Percentiles rank a stretch among this genome's conserved stretches.
phyloP scores from a whole-genome alignment of 2,797 vertebrate genomes.

The Scomberomorus guttatus region DNA sequence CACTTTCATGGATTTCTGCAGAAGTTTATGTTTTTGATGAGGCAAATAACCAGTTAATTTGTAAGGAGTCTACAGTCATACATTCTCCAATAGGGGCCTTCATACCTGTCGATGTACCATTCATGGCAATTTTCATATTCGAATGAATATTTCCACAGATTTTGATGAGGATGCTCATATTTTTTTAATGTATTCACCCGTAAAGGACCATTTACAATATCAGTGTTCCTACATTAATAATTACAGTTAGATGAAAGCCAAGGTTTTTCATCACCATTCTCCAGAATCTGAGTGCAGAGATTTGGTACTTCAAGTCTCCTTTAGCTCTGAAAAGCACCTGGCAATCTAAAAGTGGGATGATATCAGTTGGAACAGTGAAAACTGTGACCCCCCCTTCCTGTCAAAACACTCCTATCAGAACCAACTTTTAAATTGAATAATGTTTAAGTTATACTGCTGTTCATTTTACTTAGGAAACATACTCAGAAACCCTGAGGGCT shows the following conservation, averaged over 20 bases:
- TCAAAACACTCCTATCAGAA: conserved; percentile 11
- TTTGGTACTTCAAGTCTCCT: neutral
- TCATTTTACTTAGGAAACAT: conserved; percentile 60
- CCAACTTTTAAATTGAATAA: conserved; percentile 48
- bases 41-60: neutral
- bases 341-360: neutral
- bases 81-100: neutral
- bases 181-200: neutral
- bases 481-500: conserved; percentile 63
- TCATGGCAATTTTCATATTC: neutral
- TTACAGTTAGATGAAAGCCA: neutral
- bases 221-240: neutral
- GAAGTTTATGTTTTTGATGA: neutral
- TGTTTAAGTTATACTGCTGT: conserved; percentile 42
- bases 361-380: conserved; percentile 2
- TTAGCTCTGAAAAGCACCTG: neutral
- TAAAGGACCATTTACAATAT: neutral
- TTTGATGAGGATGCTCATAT: neutral
- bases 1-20: too few species aligned
- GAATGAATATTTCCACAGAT: neutral
- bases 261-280: neutral
- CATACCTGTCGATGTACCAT: neutral
- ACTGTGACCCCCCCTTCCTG: conserved; percentile 23
- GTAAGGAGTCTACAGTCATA: neutral
- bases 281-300: neutral